phyloP scores from a whole-genome alignment of 2,113 vertebrate genomes.

The Ophthalmolycus amberensis region DNA sequence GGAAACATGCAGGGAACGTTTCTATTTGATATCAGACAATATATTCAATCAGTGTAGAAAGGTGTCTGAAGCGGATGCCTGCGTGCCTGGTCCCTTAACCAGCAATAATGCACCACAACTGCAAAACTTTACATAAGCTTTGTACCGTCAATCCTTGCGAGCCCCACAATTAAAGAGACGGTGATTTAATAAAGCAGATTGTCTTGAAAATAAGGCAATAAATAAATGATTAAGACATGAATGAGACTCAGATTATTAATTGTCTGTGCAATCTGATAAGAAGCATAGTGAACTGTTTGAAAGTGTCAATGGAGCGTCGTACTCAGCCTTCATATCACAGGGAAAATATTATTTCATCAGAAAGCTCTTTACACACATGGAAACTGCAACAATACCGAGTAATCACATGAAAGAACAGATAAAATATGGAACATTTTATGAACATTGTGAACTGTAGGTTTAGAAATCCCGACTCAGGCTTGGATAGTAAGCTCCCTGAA shows the following conservation, averaged over 20 bases:
- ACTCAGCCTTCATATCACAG: conserved; percentile 19
- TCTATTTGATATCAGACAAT: neutral
- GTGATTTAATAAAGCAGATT: conserved; percentile 9
- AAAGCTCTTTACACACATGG: neutral
- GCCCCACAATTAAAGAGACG: neutral
- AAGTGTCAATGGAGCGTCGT: conserved; percentile 20
- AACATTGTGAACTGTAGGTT: neutral
- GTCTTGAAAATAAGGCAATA: conserved; percentile 14
- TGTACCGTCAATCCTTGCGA: neutral
- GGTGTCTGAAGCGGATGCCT: neutral
- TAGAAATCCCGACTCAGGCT: neutral
- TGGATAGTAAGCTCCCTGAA: neutral
- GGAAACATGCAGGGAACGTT: neutral
- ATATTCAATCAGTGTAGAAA: conserved; percentile 9
- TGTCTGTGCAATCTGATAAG: conserved; percentile 32
- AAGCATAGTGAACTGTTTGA: conserved; percentile 30
- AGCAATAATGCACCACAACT: conserved; percentile 4
- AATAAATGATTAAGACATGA: conserved; percentile 38
- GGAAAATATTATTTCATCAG: conserved; percentile 3
- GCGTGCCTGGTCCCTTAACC: neutral
- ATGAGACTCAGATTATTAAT: conserved; percentile 28
- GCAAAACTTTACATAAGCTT: neutral
- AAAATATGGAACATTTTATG: neutral
- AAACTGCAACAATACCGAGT: neutral
- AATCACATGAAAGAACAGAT: neutral